phyloP scores from a whole-genome alignment of 2,113 vertebrate species.

The Bubo bubo region DNA sequence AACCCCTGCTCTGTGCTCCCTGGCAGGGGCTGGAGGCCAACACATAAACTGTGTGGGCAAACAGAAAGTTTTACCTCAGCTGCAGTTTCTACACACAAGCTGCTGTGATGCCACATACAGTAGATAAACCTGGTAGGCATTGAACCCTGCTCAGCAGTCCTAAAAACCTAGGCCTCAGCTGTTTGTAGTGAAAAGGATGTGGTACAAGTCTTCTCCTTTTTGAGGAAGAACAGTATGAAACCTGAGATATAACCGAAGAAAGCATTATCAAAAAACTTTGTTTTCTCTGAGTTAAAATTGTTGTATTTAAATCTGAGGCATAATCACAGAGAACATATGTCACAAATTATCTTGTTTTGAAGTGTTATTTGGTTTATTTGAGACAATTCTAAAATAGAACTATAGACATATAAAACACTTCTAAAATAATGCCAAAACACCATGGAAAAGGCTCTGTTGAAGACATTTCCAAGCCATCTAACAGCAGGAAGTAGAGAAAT shows the following conservation, averaged over 20 bases:
- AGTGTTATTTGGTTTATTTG: constrained; percentile 72
- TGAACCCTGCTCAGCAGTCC: background rate
- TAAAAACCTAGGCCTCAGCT: background rate
- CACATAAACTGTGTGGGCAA: background rate
- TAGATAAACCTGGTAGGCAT: background rate
- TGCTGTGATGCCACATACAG: background rate
- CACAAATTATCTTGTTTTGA: constrained; percentile 75
- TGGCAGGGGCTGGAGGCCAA: background rate
- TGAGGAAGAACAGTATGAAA: constrained; percentile 32
- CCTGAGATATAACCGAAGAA: constrained; percentile 38
- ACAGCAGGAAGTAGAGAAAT: background rate
- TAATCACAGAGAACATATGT: constrained; percentile 76
- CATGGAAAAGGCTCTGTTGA: background rate
- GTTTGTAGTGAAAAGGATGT: background rate
- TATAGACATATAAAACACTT: constrained; percentile 63
- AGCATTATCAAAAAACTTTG: constrained; percentile 50
- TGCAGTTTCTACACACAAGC: background rate
- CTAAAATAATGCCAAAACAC: constrained; percentile 58
- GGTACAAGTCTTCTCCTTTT: background rate
- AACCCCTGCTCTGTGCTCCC: background rate
- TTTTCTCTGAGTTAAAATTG: constrained; percentile 68
- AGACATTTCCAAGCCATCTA: background rate
- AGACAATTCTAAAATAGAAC: constrained; percentile 74
- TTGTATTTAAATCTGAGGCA: constrained; percentile 69
- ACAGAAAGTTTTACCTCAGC: background rate